Evolutionary conservation across 2,888 invertebrate species (phyloP), one percentile per base, ranked within the genome.

Genomic region (Eustalomyia histrio): DNA sequence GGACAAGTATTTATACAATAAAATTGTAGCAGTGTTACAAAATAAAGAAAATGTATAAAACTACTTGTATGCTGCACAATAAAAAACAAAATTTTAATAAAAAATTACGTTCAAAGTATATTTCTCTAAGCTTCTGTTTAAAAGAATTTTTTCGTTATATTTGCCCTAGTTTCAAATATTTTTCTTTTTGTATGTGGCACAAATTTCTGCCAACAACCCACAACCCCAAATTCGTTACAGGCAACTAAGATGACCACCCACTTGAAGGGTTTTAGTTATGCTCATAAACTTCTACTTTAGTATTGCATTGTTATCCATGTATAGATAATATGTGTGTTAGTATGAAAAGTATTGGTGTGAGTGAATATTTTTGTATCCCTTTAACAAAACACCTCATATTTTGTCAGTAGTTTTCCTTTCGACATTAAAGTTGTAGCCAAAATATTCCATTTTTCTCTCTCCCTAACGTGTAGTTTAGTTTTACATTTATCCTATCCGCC

Each of bases 11-110:
- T 35, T 65, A 24, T 35, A 16, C 55, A 43, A 67, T 43, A 43
- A 55, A 55, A 67, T 16, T 57, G 55, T 39, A 55, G 17, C 43
- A 67, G 39, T 67, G 55, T 57, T 67, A 14, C 39, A 67, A 67
- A 43, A 21, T 55, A 43, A 39, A 24, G 24, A 9, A 24, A 39
- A 67, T 12, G 21, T 18, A 67, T 24, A 43, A 10, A 39, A 55
- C 39, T 39, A 39, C 24, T 24, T 47, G 29, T 7, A 29, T 6
- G n/a, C 33, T 35, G 10, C 33, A 65, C 12, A 17, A 8, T 53
- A 16, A 52, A 65, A n/a, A 52, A 50, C 7, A 29, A 29, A 29
- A 24, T 16, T 14, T 10, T 29, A 50, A 65, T 24, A 65, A 64
- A 8, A 33, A 65, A 52, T 52, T 65, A 35, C 35, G 53, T 55